A percentile compares a stretch with the other conserved stretches of the same genome.
Evolutionary conservation across 2,888 invertebrate species (phyloP).

Genomic region (Aelia acuminata): DNA sequence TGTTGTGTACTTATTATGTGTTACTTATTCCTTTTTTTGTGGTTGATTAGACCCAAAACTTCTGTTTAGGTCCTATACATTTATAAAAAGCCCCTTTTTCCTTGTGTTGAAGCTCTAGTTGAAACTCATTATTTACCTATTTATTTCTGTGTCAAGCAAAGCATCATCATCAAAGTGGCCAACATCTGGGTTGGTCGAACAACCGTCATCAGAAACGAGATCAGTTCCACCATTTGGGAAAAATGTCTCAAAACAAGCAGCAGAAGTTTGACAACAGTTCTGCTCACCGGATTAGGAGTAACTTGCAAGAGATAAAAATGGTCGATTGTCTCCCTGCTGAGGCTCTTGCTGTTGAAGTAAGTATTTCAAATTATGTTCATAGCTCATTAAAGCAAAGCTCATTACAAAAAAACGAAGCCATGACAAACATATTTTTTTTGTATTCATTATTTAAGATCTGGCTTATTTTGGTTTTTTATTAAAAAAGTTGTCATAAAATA

Average conservation of each 20-base stretch:
- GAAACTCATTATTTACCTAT: neutral
- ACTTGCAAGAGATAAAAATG: conserved; percentile 68
- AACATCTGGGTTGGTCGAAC: neutral
- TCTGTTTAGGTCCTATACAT: too few species aligned
- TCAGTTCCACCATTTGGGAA: conserved; percentile 33
- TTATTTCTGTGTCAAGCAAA: neutral
- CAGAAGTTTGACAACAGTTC: conserved; percentile 57
- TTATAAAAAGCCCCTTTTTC: too few species aligned
- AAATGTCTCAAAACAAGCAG: conserved; percentile 48
- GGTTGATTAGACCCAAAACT: too few species aligned
- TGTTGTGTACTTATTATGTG: too few species aligned
- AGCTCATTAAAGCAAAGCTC: too few species aligned
- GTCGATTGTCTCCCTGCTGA: conserved; percentile 66
- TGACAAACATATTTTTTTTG: too few species aligned
- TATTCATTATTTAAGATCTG: too few species aligned
- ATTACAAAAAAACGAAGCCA: too few species aligned
- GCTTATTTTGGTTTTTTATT: too few species aligned
- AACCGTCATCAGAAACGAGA: conserved; percentile 52
- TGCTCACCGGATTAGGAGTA: conserved; percentile 66
- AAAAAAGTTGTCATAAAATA: too few species aligned
- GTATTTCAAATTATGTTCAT: neutral
- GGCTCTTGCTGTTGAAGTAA: conserved; percentile 49
- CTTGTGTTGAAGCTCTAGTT: neutral
- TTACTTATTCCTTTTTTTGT: too few species aligned
- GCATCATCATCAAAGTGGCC: conserved; percentile 10